Evolutionary conservation across 2,797 vertebrate genomes (phyloP).

Genomic region (Gallinago solitaria): DNA sequence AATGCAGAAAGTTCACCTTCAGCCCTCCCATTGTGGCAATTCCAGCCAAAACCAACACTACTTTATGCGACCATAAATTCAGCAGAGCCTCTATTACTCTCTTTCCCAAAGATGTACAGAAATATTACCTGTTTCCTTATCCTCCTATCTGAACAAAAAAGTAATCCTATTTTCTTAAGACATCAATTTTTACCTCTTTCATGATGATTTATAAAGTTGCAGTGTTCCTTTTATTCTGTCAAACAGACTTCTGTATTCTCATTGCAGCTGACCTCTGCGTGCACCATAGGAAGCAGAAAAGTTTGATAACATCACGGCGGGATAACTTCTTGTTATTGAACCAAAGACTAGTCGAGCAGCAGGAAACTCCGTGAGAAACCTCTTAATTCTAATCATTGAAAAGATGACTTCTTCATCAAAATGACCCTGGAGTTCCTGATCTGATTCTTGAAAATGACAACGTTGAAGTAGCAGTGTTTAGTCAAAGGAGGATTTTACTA

Average conservation of each 20-base stretch:
- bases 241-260: neutral
- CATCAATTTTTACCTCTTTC: neutral
- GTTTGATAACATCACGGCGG: slow-evolving; percentile 18
- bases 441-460: neutral
- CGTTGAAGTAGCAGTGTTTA: neutral
- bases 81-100: neutral
- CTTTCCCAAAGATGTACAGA: slow-evolving; percentile 16
- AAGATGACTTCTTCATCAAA: slow-evolving; percentile 11
- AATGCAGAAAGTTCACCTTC: neutral
- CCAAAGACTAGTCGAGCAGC: neutral
- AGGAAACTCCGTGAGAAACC: neutral
- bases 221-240: slow-evolving; percentile 11
- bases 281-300: slow-evolving; percentile 23
- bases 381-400: slow-evolving; percentile 31
- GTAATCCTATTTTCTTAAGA: neutral
- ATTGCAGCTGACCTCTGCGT: slow-evolving; percentile 4
- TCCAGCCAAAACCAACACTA: neutral
- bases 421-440: neutral
- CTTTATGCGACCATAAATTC: neutral
- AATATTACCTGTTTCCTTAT: slow-evolving; percentile 2
- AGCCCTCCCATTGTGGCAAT: neutral
- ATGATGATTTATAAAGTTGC: neutral
- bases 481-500: neutral
- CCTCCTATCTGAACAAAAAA: neutral
- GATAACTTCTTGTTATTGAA: slow-evolving; percentile 27